Conservation (phyloP, 2,888 invertebrate species). For the Campoplex capitator region DNA sequence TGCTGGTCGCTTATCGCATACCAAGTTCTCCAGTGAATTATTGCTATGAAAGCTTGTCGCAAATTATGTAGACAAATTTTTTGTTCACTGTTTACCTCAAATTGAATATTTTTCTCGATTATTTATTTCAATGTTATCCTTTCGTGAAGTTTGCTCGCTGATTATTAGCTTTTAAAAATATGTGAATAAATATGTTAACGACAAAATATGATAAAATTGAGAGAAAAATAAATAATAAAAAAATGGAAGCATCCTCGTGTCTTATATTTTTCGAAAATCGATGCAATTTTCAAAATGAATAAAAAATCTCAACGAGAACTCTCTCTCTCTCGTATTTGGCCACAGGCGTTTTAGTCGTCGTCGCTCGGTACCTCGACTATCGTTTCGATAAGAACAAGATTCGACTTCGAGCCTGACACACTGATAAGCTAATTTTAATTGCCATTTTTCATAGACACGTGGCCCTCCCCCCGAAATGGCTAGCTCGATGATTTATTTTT, state of each 20-base stretch:
- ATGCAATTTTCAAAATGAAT: neutral
- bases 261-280: neutral
- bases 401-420: slow-evolving; percentile 25
- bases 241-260: too few relatives aligned
- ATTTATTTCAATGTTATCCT: neutral
- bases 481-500: slow-evolving; percentile 33
- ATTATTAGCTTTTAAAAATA: neutral
- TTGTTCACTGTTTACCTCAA: neutral
- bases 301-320: neutral
- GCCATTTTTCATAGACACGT: slow-evolving; percentile 29
- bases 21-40: slow-evolving; percentile 5
- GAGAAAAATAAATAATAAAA: neutral
- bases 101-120: neutral
- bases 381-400: slow-evolving; percentile 57
- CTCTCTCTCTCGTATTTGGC: neutral
- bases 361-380: neutral
- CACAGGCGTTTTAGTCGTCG: neutral
- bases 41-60: neutral
- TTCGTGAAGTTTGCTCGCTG: neutral
- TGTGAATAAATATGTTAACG: neutral
- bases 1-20: slow-evolving; percentile 14
- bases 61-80: neutral
- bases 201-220: neutral
- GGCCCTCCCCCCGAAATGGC: neutral
- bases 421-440: slow-evolving; percentile 57